Base-by-base conservation (phyloP, 30 jellyfish, hydroid and myxozoan species). In the Aurelia sp. region DNA sequence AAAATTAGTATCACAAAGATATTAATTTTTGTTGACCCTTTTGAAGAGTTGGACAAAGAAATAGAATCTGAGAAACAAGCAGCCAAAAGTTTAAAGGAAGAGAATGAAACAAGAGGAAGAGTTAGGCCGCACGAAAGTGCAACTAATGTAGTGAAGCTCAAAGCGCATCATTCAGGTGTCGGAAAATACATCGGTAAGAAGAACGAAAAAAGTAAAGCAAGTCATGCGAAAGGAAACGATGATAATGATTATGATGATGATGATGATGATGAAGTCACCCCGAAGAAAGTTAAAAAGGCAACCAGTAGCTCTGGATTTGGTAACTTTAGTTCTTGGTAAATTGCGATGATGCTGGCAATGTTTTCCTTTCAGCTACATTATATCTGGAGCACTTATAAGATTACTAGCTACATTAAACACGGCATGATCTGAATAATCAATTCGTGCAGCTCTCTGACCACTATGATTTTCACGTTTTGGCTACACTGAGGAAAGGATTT, bases 31-130 rank as follows among this genome's bases (percentile, higher is more conserved):
- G 96, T 91, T 31, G 96, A 96, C 82, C 99, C 99, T 0, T 96
- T 86, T 66, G 98, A 96, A 23, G 99, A 96, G 85, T 87, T 79
- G 50, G 98, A 96, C 67, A 91, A 80, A 50, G 90, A 89, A 76
- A 96, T 86, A 17, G 74, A 75, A 44, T 44, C 55, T 44, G 55
- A 44, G 8, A 44, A 44, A 44, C 16, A 44, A 44, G 74, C 74
- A 21, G 40, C 33, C 35, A 63, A 30, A 33, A 75, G 79, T 67
- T 17, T 48, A 78, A 27, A 66, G 41, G 22, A 82, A 84, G 73
- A 69, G 53, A 64, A 59, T 47, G 55, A 87, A 30, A 15, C 88
- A 77, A n/a, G 55, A 73, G 17, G 55, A 21, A 51, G 72, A 88
- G 40, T 44, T 44, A 44, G 55, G 55, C 55, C 55, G 3, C 55